Percentiles rank a stretch among this genome's conserved stretches.
Conservation (phyloP, 2,888 invertebrate species). For the Ophion ventricosus region DNA sequence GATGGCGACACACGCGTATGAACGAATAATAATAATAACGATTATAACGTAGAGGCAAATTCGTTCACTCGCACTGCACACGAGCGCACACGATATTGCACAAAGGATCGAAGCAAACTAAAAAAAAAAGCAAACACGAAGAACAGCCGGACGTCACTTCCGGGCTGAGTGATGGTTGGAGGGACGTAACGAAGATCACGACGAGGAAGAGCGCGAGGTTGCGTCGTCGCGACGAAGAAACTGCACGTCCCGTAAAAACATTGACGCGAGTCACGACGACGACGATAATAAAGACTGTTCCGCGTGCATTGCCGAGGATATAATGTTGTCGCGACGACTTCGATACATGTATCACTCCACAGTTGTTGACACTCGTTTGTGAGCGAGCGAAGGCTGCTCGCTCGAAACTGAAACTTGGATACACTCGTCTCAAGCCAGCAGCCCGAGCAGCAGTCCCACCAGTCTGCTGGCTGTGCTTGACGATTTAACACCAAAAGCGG, state of each 20-base stretch:
- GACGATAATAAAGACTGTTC: background rate
- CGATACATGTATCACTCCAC: conserved; percentile 36
- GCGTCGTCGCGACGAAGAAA: conserved; percentile 32
- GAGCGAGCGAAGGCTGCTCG: conserved; percentile 60
- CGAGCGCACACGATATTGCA: background rate
- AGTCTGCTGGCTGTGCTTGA: conserved; percentile 7
- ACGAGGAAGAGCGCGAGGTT: conserved; percentile 1
- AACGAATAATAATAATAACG: background rate
- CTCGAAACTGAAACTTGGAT: conserved; percentile 32
- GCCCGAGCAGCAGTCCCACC: conserved; percentile 4
- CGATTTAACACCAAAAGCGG: conserved; percentile 46
- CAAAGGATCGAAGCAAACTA: background rate
- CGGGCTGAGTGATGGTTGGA: background rate
- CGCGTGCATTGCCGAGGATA: conserved; percentile 11
- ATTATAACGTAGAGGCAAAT: background rate
- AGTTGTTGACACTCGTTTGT: background rate
- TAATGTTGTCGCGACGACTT: conserved; percentile 10
- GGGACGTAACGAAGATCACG: background rate
- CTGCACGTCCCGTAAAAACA: conserved; percentile 17
- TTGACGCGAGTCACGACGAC: conserved; percentile 1
- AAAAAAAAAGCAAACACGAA: background rate
- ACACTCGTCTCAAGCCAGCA: background rate
- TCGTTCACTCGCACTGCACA: background rate
- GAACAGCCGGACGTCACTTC: conserved; percentile 11
- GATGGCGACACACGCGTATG: background rate